Percentiles rank a stretch among this genome's conserved stretches.
Conservation (phyloP, 2,888 invertebrate genomes). For the Meliscaeva auricollis region DNA sequence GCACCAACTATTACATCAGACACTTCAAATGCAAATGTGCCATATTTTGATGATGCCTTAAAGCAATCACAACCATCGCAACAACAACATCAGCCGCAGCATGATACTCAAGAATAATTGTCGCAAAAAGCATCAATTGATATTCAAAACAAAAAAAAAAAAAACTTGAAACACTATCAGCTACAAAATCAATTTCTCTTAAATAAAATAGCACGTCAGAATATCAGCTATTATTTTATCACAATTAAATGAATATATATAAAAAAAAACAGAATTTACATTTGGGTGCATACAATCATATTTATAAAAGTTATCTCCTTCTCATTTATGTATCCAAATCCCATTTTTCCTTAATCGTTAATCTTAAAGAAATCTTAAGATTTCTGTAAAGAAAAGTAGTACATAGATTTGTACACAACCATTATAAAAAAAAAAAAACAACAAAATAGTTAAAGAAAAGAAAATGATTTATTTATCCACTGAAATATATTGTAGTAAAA, state of each 20-base stretch:
- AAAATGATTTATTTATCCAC: too few relatives aligned
- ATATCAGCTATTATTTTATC: slow-evolving; percentile 26
- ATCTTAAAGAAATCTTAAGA: too few relatives aligned
- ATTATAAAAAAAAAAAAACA: not conserved
- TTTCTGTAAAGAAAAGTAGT: too few relatives aligned
- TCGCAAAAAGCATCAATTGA: slow-evolving; percentile 18
- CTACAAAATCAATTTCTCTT: slow-evolving; percentile 36
- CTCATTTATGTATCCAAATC: too few relatives aligned
- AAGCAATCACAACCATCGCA: slow-evolving; percentile 4
- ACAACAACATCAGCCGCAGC: slow-evolving; percentile 16
- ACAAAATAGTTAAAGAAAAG: not conserved
- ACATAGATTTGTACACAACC: not conserved
- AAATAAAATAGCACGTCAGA: slow-evolving; percentile 19
- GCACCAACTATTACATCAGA: slow-evolving; percentile 25
- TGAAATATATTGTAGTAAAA: not conserved
- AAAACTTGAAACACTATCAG: not conserved
- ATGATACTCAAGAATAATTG: slow-evolving; percentile 32
- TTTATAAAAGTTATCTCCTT: slow-evolving; percentile 15
- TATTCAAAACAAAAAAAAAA: not conserved
- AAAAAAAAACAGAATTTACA: too few relatives aligned
- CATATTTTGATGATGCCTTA: slow-evolving; percentile 40
- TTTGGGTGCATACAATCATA: not conserved
- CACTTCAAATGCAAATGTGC: slow-evolving; percentile 22
- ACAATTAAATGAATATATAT: slow-evolving; percentile 25
- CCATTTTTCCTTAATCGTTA: too few relatives aligned